These are phyloP conservation scores for Synanceia verrucosa DNA, from an alignment of 2,797 vertebrate genomes.

Conservation along the genomic window DNA sequence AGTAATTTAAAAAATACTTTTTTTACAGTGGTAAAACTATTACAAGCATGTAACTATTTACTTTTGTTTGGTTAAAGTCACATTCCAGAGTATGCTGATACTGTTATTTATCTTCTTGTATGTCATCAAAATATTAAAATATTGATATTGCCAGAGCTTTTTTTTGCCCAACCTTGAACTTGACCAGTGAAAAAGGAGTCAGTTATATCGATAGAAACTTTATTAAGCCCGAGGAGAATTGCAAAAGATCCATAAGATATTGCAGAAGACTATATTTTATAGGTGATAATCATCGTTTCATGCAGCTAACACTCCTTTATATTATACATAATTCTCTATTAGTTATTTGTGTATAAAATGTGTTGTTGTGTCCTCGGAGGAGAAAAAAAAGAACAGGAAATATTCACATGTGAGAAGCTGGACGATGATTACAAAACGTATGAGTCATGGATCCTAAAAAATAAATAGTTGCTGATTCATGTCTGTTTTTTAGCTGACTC, in stretches of 20 bases:
- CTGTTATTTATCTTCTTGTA: not conserved
- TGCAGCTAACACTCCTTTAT: not conserved
- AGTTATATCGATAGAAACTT: no score
- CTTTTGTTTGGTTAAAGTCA: not conserved
- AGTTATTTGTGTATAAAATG: not conserved
- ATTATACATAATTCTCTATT: not conserved
- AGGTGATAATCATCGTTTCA: not conserved
- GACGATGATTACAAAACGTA: not conserved
- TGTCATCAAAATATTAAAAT: no score
- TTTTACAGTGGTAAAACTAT: no score
- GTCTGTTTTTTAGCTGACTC: not conserved
- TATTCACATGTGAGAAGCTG: not conserved
- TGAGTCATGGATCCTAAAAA: not conserved
- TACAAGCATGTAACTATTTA: no score
- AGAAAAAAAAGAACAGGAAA: not conserved
- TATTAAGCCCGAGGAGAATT: no score
- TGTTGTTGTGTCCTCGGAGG: not conserved
- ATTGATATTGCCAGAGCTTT: not conserved
- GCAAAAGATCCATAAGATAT: no score
- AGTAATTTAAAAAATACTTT: not conserved
- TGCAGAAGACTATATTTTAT: no score
- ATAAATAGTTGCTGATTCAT: not conserved
- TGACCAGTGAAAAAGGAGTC: not conserved
- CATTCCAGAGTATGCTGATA: not conserved
- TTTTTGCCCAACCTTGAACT: not conserved